A percentile compares a stretch with the other conserved stretches of the same genome.
Conservation (phyloP, 2,113 vertebrate species). For the Leucoraja erinaceus region DNA sequence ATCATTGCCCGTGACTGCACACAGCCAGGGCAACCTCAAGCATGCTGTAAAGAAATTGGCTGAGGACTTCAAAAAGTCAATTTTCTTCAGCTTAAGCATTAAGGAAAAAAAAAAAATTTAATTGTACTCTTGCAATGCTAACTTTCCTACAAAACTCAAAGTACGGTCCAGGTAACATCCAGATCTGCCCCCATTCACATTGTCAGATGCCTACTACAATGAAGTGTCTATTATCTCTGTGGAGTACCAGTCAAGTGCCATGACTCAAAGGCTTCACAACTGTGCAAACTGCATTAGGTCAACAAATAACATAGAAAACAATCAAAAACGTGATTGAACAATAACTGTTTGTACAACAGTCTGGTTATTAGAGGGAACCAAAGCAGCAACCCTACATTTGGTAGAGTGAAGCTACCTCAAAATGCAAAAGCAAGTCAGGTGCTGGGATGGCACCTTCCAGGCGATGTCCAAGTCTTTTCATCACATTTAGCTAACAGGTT, state of each 20-base stretch:
- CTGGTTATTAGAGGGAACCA: slow-evolving; percentile 55
- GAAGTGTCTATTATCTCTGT: slow-evolving; percentile 64
- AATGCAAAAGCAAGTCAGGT: slow-evolving; percentile 51
- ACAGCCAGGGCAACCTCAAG: slow-evolving; percentile 40
- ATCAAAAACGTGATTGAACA: slow-evolving; percentile 40
- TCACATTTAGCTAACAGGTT: slow-evolving; percentile 45
- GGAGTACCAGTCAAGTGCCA: slow-evolving; percentile 73
- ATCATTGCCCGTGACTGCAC: slow-evolving; percentile 45
- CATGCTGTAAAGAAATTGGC: slow-evolving; percentile 48
- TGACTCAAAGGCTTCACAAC: slow-evolving; percentile 77
- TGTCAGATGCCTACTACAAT: slow-evolving; percentile 48
- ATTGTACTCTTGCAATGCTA: background rate
- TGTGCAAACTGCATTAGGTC: slow-evolving; percentile 98
- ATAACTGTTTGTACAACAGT: slow-evolving; percentile 54
- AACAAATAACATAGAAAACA: slow-evolving; percentile 65
- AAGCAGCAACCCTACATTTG: slow-evolving; percentile 63
- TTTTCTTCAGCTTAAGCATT: slow-evolving; percentile 16
- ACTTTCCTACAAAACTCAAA: background rate
- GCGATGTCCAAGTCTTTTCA: slow-evolving; percentile 55
- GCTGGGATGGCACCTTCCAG: slow-evolving; percentile 66
- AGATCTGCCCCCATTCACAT: slow-evolving; percentile 5
- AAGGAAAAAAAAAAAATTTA: background rate
- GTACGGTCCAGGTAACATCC: background rate
- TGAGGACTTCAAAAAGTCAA: slow-evolving; percentile 11
- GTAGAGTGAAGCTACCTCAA: slow-evolving; percentile 63